A percentile compares a stretch with the other conserved stretches of the same genome.
Conservation (phyloP, 2,888 invertebrate genomes). For the Eupithecia vulgata region DNA sequence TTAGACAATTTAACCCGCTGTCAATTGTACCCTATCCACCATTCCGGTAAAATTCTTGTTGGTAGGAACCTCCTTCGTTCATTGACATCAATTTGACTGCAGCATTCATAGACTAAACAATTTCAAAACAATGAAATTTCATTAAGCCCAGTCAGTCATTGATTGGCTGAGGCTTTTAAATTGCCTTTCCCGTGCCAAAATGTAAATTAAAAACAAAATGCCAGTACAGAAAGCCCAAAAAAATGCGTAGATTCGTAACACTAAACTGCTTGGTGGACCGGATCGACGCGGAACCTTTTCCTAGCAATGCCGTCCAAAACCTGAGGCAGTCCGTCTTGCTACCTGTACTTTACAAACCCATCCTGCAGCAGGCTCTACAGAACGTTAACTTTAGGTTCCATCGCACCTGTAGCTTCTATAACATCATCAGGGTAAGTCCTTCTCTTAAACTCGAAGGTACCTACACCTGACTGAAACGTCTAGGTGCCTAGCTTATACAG, state of each 20-base stretch:
- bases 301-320: constrained; percentile 66
- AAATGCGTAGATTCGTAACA: constrained; percentile 71
- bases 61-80: not conserved
- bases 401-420: constrained; percentile 67
- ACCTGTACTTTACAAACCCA: constrained; percentile 60
- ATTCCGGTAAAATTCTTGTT: not conserved
- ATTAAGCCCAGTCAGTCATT: not conserved
- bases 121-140: constrained; percentile 1
- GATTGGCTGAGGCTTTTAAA: constrained; percentile 4
- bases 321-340: constrained; percentile 63
- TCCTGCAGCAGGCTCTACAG: constrained; percentile 66
- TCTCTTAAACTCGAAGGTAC: not conserved
- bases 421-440: constrained; percentile 58
- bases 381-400: constrained; percentile 70
- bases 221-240: constrained; percentile 51
- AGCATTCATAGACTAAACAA: not conserved
- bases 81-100: not conserved
- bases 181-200: constrained; percentile 23
- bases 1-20: too few species aligned
- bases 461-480: too few species aligned
- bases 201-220: constrained; percentile 38
- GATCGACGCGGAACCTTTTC: constrained; percentile 60
- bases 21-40: too few species aligned
- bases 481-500: too few species aligned
- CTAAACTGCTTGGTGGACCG: constrained; percentile 65